Conservation (phyloP, 2,888 invertebrate genomes). For the Tribolium freemani region DNA sequence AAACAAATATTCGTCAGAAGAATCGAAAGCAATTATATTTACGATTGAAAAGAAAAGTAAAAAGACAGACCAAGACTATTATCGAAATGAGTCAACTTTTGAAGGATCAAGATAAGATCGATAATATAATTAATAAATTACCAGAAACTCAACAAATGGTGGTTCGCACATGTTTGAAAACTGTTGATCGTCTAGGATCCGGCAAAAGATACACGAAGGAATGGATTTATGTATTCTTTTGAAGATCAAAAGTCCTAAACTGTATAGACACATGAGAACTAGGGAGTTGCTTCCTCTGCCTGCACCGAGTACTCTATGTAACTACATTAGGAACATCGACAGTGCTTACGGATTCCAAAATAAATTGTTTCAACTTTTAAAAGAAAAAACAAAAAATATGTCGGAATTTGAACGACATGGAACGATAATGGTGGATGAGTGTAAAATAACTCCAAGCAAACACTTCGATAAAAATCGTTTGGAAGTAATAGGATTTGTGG, state of each 20-base stretch:
- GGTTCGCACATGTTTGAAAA: slow-evolving; percentile 1
- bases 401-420: slow-evolving; percentile 16
- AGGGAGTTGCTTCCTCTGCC: background rate
- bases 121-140: background rate
- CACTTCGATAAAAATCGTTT: slow-evolving; percentile 43
- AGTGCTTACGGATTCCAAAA: background rate
- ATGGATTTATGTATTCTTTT: slow-evolving; percentile 15
- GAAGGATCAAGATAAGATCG: no score
- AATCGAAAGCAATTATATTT: no score
- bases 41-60: no score
- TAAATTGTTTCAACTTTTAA: background rate
- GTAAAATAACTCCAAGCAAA: slow-evolving; percentile 47
- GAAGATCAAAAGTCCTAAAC: background rate
- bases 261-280: background rate
- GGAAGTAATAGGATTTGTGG: slow-evolving; percentile 47
- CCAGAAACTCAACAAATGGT: slow-evolving; percentile 7
- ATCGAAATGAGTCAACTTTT: no score
- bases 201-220: background rate
- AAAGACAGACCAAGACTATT: no score
- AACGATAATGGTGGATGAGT: slow-evolving; percentile 49
- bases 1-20: no score
- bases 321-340: background rate
- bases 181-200: background rate
- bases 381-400: background rate
- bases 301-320: background rate